These are phyloP conservation scores for Acanthoscelides obtectus DNA, from an alignment of 2,888 invertebrate genomes.

Conservation along the genomic window DNA sequence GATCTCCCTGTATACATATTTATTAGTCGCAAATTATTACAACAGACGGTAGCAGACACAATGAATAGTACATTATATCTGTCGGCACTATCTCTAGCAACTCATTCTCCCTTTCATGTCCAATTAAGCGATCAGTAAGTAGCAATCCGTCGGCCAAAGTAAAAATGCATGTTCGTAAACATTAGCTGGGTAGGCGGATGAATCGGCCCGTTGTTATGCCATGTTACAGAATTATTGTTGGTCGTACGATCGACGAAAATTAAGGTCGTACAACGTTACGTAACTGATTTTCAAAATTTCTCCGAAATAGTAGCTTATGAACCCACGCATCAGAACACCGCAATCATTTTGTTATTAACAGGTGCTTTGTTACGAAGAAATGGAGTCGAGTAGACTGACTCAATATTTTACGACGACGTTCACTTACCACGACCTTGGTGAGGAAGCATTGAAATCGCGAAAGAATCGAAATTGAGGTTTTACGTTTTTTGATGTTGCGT, in stretches of 20 bases:
- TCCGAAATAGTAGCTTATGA: not conserved
- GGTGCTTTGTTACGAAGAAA: too few species aligned
- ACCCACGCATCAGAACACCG: not conserved
- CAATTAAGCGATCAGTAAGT: too few species aligned
- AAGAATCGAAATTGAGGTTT: too few species aligned
- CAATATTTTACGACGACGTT: too few species aligned
- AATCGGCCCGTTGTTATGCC: not conserved
- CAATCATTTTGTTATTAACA: not conserved
- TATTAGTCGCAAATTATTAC: not conserved
- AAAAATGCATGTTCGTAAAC: not conserved
- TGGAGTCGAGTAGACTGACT: too few species aligned
- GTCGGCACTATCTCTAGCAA: not conserved
- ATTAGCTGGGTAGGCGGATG: not conserved
- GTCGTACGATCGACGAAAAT: not conserved
- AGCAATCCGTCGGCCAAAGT: not conserved
- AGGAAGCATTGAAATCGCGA: not conserved
- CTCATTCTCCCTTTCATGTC: not conserved
- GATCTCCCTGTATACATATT: too few species aligned
- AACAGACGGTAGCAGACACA: not conserved
- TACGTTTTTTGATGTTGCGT: too few species aligned
- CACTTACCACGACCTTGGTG: not conserved
- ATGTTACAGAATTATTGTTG: too few species aligned
- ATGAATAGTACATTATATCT: not conserved
- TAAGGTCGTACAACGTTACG: not conserved
- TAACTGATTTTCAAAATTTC: not conserved